Evolutionary conservation across 2,888 invertebrate species (phyloP).

Genomic region (Caenorhabditis zanzibari): DNA sequence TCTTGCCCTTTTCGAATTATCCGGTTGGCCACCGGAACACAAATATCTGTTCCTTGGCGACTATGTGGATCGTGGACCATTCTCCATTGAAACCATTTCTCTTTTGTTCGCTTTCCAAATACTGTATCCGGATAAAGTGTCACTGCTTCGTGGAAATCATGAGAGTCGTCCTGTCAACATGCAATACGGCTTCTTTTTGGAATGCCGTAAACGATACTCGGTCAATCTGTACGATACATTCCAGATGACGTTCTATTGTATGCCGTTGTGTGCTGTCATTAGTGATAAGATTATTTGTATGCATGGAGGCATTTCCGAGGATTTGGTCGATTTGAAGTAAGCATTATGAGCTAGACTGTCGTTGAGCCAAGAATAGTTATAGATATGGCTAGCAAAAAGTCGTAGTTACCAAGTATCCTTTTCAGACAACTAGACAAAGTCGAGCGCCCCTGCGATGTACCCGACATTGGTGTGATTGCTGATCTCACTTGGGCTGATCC

Average conservation of each 20-base stretch:
- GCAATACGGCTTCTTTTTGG: conserved; percentile 80
- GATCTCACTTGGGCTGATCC: conserved; percentile 85
- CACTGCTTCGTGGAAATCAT: conserved; percentile 96
- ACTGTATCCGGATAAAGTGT: conserved; percentile 90
- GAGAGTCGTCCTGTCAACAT: conserved; percentile 90
- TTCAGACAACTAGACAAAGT: conserved; percentile 84
- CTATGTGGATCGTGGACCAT: conserved; percentile 96
- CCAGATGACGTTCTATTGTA: conserved; percentile 90
- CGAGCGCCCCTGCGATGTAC: conserved; percentile 86
- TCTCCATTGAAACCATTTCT: conserved; percentile 87
- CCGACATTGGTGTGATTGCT: conserved; percentile 85
- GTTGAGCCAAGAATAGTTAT: too few species aligned
- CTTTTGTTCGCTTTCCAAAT: conserved; percentile 88
- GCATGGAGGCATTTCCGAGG: conserved; percentile 87
- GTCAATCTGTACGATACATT: conserved; percentile 73
- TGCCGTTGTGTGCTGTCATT: conserved; percentile 97
- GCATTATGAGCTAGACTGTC: too few species aligned
- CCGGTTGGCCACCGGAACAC: conserved; percentile 72
- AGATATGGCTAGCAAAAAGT: too few species aligned
- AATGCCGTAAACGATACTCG: conserved; percentile 88
- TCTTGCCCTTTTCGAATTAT: conserved; percentile 73
- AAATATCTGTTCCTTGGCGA: conserved; percentile 87
- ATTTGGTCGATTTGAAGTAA: conserved; percentile 87
- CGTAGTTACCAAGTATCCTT: background rate
- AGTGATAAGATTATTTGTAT: conserved; percentile 89